Conservation (phyloP, 1,140 invertebrate genomes). For the Carposina sasakii region DNA sequence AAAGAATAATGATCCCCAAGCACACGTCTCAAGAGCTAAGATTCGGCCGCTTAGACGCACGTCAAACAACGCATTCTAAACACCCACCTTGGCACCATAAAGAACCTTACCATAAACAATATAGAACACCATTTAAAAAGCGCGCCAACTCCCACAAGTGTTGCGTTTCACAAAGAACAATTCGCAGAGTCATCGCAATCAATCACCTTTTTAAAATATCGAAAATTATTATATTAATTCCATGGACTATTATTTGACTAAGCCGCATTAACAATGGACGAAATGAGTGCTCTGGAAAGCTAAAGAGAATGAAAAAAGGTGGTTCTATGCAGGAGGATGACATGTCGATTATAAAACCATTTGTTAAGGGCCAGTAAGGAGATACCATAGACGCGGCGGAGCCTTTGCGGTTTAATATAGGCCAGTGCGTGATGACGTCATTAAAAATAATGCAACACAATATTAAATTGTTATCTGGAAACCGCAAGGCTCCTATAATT, state of each 20-base stretch:
- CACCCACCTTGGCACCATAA: conserved; percentile 10
- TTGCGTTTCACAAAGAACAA: conserved; percentile 26
- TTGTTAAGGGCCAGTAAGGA: conserved; percentile 11
- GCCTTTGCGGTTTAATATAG: conserved; percentile 42
- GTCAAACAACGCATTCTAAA: conserved; percentile 20
- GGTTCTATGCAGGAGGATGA: conserved; percentile 40
- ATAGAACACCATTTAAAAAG: conserved; percentile 18
- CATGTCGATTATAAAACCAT: conserved; percentile 63
- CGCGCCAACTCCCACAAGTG: not conserved
- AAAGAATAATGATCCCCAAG: conserved; percentile 11
- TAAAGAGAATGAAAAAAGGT: conserved; percentile 38
- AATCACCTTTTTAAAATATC: conserved; percentile 67
- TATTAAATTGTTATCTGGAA: no score
- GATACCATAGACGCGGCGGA: conserved; percentile 39
- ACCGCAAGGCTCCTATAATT: no score
- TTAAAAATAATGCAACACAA: no score
- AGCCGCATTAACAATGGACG: conserved; percentile 52
- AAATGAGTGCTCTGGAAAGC: conserved; percentile 47
- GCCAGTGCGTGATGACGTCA: no score
- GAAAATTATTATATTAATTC: conserved; percentile 69
- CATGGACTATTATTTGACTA: conserved; percentile 59
- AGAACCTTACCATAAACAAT: conserved; percentile 28
- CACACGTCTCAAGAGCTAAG: conserved; percentile 8
- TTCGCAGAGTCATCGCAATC: conserved; percentile 58
- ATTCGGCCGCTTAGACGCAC: conserved; percentile 25